Base-by-base conservation (phyloP, 2,888 invertebrate species). In the Pasiphila rectangulata region DNA sequence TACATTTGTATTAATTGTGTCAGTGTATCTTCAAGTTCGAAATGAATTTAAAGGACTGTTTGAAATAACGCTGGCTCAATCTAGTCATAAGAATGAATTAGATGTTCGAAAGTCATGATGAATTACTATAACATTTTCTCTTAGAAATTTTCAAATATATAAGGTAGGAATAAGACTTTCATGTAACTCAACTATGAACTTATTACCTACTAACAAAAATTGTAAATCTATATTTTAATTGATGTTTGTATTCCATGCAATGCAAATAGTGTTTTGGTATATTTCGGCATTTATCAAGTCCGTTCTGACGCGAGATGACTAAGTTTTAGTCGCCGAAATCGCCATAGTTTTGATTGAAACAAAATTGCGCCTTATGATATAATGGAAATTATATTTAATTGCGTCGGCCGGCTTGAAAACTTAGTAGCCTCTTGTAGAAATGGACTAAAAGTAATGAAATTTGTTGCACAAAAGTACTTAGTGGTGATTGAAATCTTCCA, bases 31-130 rank as follows among this genome's bases (percentile, higher is more conserved):
- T 75, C 64, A 64, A 71, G 75, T 78, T 82, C 74, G 57, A 64
- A 67, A 68, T 64, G 67, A 71, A 63, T 64, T 32, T 63, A 69
- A 69, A 72, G 75, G 72, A 79, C 77, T 76, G 71, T 78, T 65
- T 70, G 73, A 72, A 53, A 76, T 70, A 75, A 69, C 71, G 83
- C 86, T 87, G 87, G 84, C 87, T 88, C 87, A 88, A 87, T 88
- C 87, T 88, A 88, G 87, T 88, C 87, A 87, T 88, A 88, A 88
- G 87, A 57, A 84, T 85, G 81, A 84, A 85, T 85, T 78, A 82
- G 79, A 79, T 79, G 74, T 82, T 82, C 72, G 73, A 72, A 79
- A 75, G 79, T 82, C 83, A 78, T 70, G 69, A 76, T 69, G 67
- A 77, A 75, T 69, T 72, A 75, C 66, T 72, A 50, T 52, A 51